Evolutionary conservation across 2,888 invertebrate genomes (phyloP).

Genomic region (Cryptocheilus praepositus): DNA sequence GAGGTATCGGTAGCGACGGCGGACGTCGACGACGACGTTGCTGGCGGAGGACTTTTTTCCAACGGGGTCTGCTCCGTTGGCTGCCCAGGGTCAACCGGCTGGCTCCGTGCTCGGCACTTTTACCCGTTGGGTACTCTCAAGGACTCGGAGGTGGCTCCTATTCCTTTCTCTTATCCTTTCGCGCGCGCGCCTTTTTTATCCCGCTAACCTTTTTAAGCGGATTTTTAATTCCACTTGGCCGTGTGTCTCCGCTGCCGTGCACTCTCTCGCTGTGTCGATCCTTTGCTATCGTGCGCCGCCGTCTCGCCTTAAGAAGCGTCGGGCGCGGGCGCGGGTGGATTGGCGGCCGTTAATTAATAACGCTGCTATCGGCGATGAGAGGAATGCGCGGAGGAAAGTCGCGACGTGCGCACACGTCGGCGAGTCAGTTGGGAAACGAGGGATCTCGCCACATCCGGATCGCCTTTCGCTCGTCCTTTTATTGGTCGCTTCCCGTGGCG

Average conservation of each 20-base stretch:
- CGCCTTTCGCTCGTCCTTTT: constrained; percentile 51
- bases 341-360: too few species aligned
- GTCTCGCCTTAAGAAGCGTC: too few species aligned
- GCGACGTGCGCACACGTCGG: background rate
- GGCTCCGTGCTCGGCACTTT: constrained; percentile 68
- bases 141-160: constrained; percentile 72
- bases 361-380: too few species aligned
- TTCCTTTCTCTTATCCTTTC: constrained; percentile 75
- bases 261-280: constrained; percentile 21
- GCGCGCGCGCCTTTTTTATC: constrained; percentile 69
- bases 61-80: constrained; percentile 54
- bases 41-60: constrained; percentile 47
- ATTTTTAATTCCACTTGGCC: constrained; percentile 66
- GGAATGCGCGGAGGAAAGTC: too few species aligned
- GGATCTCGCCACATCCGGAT: constrained; percentile 54
- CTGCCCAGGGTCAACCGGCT: constrained; percentile 73
- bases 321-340: too few species aligned
- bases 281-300: too few species aligned
- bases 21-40: constrained; percentile 14
- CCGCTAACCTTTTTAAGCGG: constrained; percentile 70
- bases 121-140: constrained; percentile 72
- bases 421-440: constrained; percentile 34
- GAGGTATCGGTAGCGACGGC: constrained; percentile 11
- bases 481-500: constrained; percentile 6
- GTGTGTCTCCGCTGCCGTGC: constrained; percentile 43